These are phyloP conservation scores for Drosophila watanabei DNA, from an alignment of 1,140 invertebrate genomes.

Conservation along the genomic window DNA sequence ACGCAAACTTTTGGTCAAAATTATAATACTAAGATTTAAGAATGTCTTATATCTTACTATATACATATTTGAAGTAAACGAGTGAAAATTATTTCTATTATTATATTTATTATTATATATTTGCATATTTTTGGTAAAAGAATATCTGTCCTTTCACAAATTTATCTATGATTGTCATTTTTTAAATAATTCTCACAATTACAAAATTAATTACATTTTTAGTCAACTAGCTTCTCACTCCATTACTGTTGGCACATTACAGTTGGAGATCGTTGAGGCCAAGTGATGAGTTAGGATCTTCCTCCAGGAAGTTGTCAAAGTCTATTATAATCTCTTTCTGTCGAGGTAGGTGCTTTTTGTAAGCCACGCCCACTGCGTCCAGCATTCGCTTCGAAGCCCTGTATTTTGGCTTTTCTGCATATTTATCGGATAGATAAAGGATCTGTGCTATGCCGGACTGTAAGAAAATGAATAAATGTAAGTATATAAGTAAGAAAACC, in stretches of 20 bases:
- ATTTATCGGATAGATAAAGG: slow-evolving; percentile 93
- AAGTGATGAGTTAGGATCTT: slow-evolving; percentile 23
- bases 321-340: slow-evolving; percentile 60
- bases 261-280: slow-evolving; percentile 13
- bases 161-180: not conserved
- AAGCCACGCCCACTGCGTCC: slow-evolving; percentile 90
- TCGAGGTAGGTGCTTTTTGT: slow-evolving; percentile 66
- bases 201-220: not conserved
- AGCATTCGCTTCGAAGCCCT: slow-evolving; percentile 93
- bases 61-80: not conserved
- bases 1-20: no score
- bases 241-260: not conserved
- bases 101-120: not conserved
- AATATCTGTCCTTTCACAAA: not conserved
- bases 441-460: slow-evolving; percentile 94
- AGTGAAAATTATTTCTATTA: not conserved
- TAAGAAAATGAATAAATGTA: not conserved
- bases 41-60: not conserved
- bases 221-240: not conserved
- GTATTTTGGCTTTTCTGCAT: slow-evolving; percentile 89
- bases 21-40: no score
- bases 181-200: not conserved
- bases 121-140: not conserved
- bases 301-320: slow-evolving; percentile 42
- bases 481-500: not conserved